Conservation (phyloP, 2,797 vertebrate genomes). For the Antennarius maculatus region DNA sequence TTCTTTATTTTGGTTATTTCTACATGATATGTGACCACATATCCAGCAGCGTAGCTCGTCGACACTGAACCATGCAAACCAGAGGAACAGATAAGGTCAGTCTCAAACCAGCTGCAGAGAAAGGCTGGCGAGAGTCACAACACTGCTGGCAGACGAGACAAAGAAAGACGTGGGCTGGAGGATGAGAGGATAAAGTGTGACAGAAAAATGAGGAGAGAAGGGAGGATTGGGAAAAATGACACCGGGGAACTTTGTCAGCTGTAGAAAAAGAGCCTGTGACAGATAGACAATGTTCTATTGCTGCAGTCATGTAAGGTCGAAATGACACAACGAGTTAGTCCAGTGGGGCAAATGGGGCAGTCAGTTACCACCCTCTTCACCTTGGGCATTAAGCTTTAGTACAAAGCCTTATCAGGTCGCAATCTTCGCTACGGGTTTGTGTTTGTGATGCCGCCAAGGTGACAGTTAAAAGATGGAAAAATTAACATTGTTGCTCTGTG, state of each 20-base stretch:
- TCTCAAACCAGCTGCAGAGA: slow-evolving; percentile 67
- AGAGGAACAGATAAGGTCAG: slow-evolving; percentile 69
- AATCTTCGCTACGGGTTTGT: neutral
- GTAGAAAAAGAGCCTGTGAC: slow-evolving; percentile 42
- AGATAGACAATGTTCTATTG: slow-evolving; percentile 56
- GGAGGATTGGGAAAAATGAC: slow-evolving; percentile 27
- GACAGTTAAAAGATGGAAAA: slow-evolving; percentile 23
- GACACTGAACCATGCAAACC: slow-evolving; percentile 37
- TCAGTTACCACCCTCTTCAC: slow-evolving; percentile 35
- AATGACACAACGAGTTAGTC: slow-evolving; percentile 56
- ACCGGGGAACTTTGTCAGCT: slow-evolving; percentile 51
- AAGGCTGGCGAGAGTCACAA: slow-evolving; percentile 57
- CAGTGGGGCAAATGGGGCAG: slow-evolving; percentile 42
- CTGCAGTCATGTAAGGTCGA: slow-evolving; percentile 69
- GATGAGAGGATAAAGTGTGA: slow-evolving; percentile 23
- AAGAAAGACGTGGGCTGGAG: slow-evolving; percentile 39
- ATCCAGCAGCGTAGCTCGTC: neutral
- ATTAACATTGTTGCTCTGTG: neutral
- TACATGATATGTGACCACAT: slow-evolving; percentile 16
- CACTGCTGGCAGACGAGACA: slow-evolving; percentile 49
- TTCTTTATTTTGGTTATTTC: no score
- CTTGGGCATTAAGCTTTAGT: slow-evolving; percentile 26
- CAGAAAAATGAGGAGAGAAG: slow-evolving; percentile 22
- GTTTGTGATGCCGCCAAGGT: neutral
- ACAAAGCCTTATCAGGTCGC: slow-evolving; percentile 27